Percentiles rank a stretch among this genome's conserved stretches.
phyloP scores from a whole-genome alignment of 2,888 invertebrate species.

The Hydropsyche betteni region DNA sequence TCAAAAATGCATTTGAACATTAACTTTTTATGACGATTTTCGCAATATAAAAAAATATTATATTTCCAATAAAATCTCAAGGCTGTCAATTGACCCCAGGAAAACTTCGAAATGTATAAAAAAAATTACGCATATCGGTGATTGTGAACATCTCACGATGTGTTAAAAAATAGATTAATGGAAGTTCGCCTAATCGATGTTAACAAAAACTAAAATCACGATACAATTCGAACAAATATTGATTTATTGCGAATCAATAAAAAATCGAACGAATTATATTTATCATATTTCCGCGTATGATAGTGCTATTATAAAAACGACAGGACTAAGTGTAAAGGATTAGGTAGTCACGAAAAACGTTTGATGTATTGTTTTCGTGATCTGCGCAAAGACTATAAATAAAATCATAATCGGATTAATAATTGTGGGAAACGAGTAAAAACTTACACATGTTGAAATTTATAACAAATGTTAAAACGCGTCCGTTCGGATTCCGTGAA shows the following conservation, averaged over 20 bases:
- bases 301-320: constrained; percentile 7
- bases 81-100: no score
- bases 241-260: constrained; percentile 11
- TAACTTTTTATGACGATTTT: no score
- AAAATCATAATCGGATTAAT: background rate
- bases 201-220: background rate
- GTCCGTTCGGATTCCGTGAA: no score
- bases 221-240: constrained; percentile 17
- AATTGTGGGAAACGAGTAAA: background rate
- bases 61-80: no score
- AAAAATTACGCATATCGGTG: no score
- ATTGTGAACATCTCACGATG: no score
- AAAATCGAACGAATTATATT: constrained; percentile 17
- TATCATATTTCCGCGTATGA: constrained; percentile 18
- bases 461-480: background rate
- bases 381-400: no score
- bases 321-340: background rate
- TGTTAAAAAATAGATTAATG: no score
- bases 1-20: no score
- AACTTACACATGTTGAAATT: background rate
- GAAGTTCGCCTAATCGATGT: no score
- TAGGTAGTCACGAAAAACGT: constrained; percentile 4
- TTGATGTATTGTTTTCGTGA: constrained; percentile 25
- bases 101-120: no score
- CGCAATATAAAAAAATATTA: no score